Percentiles rank a stretch among this genome's conserved stretches.
Evolutionary conservation across 2,888 invertebrate genomes (phyloP).

Genomic region (Agonum fuliginosum): DNA sequence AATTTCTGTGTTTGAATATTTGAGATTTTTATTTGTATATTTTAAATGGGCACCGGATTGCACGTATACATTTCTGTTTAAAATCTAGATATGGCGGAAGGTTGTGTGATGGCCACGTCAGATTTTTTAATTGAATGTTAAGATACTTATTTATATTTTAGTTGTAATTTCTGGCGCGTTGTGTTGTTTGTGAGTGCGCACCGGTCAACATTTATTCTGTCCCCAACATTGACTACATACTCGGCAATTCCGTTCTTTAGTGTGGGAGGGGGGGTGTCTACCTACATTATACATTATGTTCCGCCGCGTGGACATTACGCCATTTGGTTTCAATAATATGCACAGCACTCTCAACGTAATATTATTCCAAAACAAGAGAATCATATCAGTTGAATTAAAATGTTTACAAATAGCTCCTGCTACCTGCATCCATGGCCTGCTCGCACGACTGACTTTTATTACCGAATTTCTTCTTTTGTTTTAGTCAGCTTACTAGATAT

Average conservation of each 20-base stretch:
- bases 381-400: constrained; percentile 13
- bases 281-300: constrained; percentile 3
- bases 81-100: no score
- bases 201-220: background rate
- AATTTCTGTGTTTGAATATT: no score
- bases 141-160: no score
- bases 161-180: no score
- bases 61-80: no score
- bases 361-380: constrained; percentile 2
- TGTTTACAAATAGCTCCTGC: no score
- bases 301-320: constrained; percentile 3
- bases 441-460: background rate
- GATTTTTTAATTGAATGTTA: no score
- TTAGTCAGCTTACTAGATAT: background rate
- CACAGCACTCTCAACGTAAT: background rate
- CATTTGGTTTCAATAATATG: constrained; percentile 7
- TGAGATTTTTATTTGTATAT: no score
- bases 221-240: background rate
- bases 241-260: background rate
- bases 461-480: background rate
- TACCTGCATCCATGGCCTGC: background rate
- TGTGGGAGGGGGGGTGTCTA: background rate
- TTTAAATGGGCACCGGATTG: no score
- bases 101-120: no score
- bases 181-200: no score